Percentiles rank a stretch among this genome's conserved stretches.
These are phyloP conservation scores for Unio delphinus DNA, from an alignment of 2,888 invertebrate genomes.

Conservation along the genomic window DNA sequence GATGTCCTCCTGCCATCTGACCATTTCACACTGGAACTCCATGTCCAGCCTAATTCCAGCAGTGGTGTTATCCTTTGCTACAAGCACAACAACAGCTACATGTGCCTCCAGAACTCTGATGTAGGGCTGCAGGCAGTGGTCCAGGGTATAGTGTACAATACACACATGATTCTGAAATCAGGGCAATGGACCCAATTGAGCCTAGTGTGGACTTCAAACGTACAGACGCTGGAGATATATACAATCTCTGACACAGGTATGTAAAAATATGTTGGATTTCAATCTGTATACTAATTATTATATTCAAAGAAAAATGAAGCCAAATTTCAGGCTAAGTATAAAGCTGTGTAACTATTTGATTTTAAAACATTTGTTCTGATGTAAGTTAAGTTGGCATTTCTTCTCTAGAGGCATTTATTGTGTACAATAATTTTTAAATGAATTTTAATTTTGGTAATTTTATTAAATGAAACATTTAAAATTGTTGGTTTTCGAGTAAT, in stretches of 20 bases:
- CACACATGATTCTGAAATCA: slow-evolving; percentile 25
- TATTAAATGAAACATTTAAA: too few species aligned
- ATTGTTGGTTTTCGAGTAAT: too few species aligned
- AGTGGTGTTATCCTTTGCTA: slow-evolving; percentile 46
- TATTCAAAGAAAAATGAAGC: too few species aligned
- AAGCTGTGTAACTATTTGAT: too few species aligned
- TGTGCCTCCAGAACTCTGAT: slow-evolving; percentile 28
- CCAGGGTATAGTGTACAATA: slow-evolving; percentile 16
- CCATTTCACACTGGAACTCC: slow-evolving; percentile 48
- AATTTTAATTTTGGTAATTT: too few species aligned
- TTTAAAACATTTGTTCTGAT: too few species aligned
- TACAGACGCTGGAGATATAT: slow-evolving; percentile 39
- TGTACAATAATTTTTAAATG: too few species aligned
- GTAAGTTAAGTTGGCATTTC: too few species aligned
- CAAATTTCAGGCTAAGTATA: too few species aligned
- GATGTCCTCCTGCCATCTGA: slow-evolving; percentile 26
- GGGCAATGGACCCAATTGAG: slow-evolving; percentile 49
- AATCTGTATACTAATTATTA: too few species aligned
- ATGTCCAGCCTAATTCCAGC: slow-evolving; percentile 37
- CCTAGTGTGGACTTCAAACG: slow-evolving; percentile 37
- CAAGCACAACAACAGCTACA: slow-evolving; percentile 13
- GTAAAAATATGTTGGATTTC: not conserved
- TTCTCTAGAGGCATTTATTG: too few species aligned
- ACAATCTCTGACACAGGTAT: slow-evolving; percentile 27
- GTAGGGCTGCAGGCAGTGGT: slow-evolving; percentile 26